A percentile compares a stretch with the other conserved stretches of the same genome.
These are phyloP conservation scores for Nysson spinosus DNA, from an alignment of 2,888 invertebrate species.

Conservation along the genomic window DNA sequence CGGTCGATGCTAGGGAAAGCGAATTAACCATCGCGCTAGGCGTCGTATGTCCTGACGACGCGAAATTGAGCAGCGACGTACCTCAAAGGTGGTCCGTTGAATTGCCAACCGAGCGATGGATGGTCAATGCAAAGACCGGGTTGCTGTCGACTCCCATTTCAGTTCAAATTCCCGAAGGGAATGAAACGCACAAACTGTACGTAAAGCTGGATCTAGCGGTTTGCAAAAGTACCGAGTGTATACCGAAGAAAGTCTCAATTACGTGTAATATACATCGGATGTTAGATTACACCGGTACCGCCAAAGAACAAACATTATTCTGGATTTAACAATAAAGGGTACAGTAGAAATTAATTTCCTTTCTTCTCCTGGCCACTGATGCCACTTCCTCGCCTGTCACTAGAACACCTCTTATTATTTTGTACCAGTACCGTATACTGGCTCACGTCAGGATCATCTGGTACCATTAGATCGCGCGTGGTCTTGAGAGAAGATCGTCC, in stretches of 20 bases:
- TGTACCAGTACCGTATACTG: no score
- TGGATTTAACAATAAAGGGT: no score
- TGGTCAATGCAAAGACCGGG: slow-evolving; percentile 47
- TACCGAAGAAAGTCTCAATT: slow-evolving; percentile 70
- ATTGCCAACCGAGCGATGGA: slow-evolving; percentile 67
- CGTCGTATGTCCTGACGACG: slow-evolving; percentile 75
- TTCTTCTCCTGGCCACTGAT: no score
- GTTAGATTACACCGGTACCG: slow-evolving; percentile 51
- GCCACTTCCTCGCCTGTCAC: no score
- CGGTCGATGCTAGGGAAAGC: slow-evolving; percentile 74
- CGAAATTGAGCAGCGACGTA: slow-evolving; percentile 80
- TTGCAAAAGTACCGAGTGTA: slow-evolving; percentile 69
- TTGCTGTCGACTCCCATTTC: slow-evolving; percentile 57
- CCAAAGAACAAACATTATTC: slow-evolving; percentile 46
- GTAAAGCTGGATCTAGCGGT: slow-evolving; percentile 67
- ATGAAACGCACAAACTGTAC: slow-evolving; percentile 55
- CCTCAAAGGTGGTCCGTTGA: slow-evolving; percentile 80
- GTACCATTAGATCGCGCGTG: no score
- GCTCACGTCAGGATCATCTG: no score
- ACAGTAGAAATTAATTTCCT: no score
- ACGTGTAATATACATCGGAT: no score
- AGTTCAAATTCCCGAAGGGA: slow-evolving; percentile 63
- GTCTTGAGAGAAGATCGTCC: no score
- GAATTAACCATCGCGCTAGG: slow-evolving; percentile 75
- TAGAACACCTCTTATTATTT: no score